Conservation (phyloP, 2,888 invertebrate genomes). For the Andrena fulva region DNA sequence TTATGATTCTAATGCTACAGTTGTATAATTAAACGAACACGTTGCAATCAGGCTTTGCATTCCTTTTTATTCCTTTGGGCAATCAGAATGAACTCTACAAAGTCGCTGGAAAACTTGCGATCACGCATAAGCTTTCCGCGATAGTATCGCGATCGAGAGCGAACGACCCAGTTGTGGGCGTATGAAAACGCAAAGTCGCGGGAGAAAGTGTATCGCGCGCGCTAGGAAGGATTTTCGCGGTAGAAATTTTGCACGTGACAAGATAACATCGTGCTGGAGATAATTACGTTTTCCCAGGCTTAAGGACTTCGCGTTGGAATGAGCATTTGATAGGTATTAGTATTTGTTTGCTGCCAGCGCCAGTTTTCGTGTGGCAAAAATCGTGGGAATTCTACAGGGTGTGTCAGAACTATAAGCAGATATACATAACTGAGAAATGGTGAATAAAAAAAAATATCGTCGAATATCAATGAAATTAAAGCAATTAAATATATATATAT, state of each 20-base stretch:
- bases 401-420: background rate
- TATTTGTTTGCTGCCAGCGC: background rate
- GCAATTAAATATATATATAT: no score
- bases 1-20: no score
- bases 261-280: slow-evolving; percentile 25
- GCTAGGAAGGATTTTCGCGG: slow-evolving; percentile 49
- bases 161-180: slow-evolving; percentile 65
- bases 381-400: background rate
- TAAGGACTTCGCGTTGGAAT: background rate
- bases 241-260: slow-evolving; percentile 48
- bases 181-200: slow-evolving; percentile 52
- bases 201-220: slow-evolving; percentile 68
- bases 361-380: background rate
- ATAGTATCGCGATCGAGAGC: slow-evolving; percentile 42
- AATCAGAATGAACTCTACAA: background rate
- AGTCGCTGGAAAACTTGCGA: slow-evolving; percentile 34
- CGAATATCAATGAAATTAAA: no score
- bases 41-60: no score
- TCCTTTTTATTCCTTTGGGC: background rate
- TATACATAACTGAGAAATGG: no score
- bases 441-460: no score
- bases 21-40: no score
- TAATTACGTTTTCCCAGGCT: slow-evolving; percentile 28
- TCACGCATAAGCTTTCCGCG: slow-evolving; percentile 20
- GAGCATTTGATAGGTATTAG: slow-evolving; percentile 7